Conservation (phyloP, 2,113 vertebrate genomes). For the Vulpes lagopus region DNA sequence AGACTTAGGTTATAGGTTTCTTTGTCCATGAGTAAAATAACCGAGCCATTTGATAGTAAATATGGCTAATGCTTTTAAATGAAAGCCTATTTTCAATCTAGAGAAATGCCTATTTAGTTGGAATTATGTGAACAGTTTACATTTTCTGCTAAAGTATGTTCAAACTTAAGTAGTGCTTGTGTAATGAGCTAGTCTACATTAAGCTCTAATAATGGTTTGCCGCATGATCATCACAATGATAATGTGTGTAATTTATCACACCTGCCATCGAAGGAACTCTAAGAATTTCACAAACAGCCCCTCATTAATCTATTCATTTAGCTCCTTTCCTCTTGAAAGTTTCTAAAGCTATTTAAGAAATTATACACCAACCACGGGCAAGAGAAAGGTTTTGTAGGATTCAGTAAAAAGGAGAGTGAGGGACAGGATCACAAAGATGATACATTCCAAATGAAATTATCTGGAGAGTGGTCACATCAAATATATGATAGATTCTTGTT, state of each 20-base stretch:
- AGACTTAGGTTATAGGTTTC: background rate
- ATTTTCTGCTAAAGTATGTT: constrained; percentile 42
- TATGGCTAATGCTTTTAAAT: background rate
- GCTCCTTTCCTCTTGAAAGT: constrained; percentile 42
- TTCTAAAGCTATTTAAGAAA: constrained; percentile 49
- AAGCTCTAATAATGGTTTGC: constrained; percentile 46
- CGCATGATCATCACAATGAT: constrained; percentile 36
- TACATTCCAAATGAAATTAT: background rate
- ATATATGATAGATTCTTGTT: background rate
- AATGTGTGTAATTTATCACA: constrained; percentile 59
- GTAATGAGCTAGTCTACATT: constrained; percentile 40
- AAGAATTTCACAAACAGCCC: constrained; percentile 46
- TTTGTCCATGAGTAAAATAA: constrained; percentile 1
- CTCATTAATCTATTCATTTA: constrained; percentile 68
- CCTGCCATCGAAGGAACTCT: constrained; percentile 50
- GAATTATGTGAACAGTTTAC: background rate
- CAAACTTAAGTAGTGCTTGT: background rate
- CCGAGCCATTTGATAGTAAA: background rate
- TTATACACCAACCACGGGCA: background rate
- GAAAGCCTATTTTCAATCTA: background rate
- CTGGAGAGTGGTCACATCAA: background rate
- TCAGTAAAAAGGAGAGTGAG: background rate
- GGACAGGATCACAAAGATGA: background rate
- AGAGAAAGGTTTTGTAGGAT: background rate
- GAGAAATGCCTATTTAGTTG: background rate